phyloP scores from a whole-genome alignment of 2,113 vertebrate species.

The Strigops habroptila region DNA sequence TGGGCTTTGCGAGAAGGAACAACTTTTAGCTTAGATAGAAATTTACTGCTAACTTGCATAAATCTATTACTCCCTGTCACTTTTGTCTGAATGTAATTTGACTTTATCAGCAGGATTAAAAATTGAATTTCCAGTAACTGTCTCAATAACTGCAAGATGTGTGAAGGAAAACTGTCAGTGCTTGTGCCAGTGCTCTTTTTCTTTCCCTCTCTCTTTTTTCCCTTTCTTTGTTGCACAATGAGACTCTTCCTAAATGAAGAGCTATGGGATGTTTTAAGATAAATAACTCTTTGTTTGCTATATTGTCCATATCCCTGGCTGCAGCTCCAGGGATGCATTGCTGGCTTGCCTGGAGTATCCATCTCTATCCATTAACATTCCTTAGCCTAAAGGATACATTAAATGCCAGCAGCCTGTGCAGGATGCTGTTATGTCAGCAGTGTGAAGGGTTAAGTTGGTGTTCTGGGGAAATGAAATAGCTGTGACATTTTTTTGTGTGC shows the following conservation, averaged over 20 bases:
- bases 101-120: background rate
- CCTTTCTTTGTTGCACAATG: background rate
- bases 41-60: background rate
- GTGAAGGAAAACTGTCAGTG: background rate
- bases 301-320: background rate
- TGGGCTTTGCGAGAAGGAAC: background rate
- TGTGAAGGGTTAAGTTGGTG: fast-evolving
- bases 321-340: background rate
- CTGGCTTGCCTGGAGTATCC: background rate
- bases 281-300: background rate
- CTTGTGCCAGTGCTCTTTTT: background rate
- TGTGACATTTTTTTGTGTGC: fast-evolving
- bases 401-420: background rate
- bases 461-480: background rate
- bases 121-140: background rate
- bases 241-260: background rate
- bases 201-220: fast-evolving
- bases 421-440: background rate
- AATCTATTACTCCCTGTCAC: background rate
- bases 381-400: background rate
- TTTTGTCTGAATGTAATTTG: background rate
- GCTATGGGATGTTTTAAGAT: background rate
- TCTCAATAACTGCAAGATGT: background rate
- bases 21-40: background rate
- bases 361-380: background rate